Evolutionary conservation across 1,140 invertebrate species (phyloP).

Genomic region (Drosophila quadrilineata): DNA sequence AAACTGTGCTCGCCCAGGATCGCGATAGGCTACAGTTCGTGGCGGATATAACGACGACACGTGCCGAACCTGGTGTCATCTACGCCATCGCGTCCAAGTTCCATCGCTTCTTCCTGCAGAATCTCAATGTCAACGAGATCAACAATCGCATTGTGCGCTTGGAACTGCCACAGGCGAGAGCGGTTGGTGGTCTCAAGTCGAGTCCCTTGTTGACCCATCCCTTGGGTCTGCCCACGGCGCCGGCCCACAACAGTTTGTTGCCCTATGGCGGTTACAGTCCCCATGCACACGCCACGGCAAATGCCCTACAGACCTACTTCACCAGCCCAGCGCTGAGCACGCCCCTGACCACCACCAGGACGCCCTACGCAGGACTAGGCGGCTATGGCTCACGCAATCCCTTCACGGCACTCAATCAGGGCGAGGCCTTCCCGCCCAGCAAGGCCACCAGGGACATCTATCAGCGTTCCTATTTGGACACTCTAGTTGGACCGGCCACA

Average conservation of each 20-base stretch:
- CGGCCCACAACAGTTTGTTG: slow-evolving; percentile 53
- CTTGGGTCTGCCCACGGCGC: slow-evolving; percentile 22
- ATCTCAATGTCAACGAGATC: slow-evolving; percentile 83
- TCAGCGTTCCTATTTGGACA: slow-evolving; percentile 67
- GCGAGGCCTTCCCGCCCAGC: slow-evolving; percentile 69
- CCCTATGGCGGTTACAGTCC: slow-evolving; percentile 44
- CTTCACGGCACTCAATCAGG: slow-evolving; percentile 73
- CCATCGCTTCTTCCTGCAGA: slow-evolving; percentile 88
- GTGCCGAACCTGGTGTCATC: slow-evolving; percentile 85
- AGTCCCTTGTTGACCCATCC: slow-evolving; percentile 28
- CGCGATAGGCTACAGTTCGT: slow-evolving; percentile 88
- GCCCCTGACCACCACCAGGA: slow-evolving; percentile 54
- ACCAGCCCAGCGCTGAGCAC: slow-evolving; percentile 54
- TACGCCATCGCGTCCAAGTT: slow-evolving; percentile 88
- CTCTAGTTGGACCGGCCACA: slow-evolving; percentile 27
- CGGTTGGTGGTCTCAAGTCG: neutral
- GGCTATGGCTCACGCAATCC: slow-evolving; percentile 63
- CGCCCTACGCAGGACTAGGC: slow-evolving; percentile 58
- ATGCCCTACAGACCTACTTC: slow-evolving; percentile 57
- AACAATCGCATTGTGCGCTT: slow-evolving; percentile 86
- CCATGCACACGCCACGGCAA: slow-evolving; percentile 34
- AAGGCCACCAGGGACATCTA: slow-evolving; percentile 60
- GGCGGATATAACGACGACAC: slow-evolving; percentile 86
- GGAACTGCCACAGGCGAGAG: slow-evolving; percentile 40
- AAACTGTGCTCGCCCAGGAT: slow-evolving; percentile 85